Evolutionary conservation across 2,888 invertebrate species (phyloP).

Genomic region (Nudaria mundana): DNA sequence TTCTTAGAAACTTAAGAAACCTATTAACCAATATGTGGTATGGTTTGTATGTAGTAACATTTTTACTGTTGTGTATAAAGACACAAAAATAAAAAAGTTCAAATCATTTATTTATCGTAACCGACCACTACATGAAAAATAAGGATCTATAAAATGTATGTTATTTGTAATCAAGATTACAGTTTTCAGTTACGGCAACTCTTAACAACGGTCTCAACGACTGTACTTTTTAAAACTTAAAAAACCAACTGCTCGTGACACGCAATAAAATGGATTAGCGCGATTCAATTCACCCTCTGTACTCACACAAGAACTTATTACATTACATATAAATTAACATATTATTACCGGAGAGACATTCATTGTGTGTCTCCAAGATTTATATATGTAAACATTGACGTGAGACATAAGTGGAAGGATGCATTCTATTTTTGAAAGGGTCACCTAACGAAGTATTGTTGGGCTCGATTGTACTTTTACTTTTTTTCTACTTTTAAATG

Average conservation of each 20-base stretch:
- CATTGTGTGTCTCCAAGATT: constrained; percentile 67
- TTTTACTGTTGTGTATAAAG: too few relatives aligned
- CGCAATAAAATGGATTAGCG: constrained; percentile 76
- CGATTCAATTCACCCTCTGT: constrained; percentile 55
- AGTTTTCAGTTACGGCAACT: too few relatives aligned
- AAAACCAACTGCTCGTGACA: constrained; percentile 61
- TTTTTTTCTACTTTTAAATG: constrained; percentile 43
- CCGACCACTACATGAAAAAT: too few relatives aligned
- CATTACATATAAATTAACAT: constrained; percentile 79
- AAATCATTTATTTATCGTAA: too few relatives aligned
- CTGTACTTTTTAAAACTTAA: constrained; percentile 32
- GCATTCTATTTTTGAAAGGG: constrained; percentile 40
- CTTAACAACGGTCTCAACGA: constrained; percentile 14
- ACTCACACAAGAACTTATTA: constrained; percentile 64
- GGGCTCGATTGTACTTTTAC: constrained; percentile 42
- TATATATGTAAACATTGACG: constrained; percentile 72
- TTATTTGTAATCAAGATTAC: too few relatives aligned
- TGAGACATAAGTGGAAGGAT: constrained; percentile 49
- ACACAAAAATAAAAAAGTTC: too few relatives aligned
- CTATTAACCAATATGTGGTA: too few relatives aligned
- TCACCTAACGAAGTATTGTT: constrained; percentile 73
- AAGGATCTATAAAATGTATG: too few relatives aligned
- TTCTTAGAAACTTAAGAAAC: too few relatives aligned
- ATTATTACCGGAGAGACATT: constrained; percentile 62
- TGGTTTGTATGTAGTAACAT: too few relatives aligned